These are phyloP conservation scores for Acleris holmiana DNA, from an alignment of 2,888 invertebrate genomes.

Conservation along the genomic window DNA sequence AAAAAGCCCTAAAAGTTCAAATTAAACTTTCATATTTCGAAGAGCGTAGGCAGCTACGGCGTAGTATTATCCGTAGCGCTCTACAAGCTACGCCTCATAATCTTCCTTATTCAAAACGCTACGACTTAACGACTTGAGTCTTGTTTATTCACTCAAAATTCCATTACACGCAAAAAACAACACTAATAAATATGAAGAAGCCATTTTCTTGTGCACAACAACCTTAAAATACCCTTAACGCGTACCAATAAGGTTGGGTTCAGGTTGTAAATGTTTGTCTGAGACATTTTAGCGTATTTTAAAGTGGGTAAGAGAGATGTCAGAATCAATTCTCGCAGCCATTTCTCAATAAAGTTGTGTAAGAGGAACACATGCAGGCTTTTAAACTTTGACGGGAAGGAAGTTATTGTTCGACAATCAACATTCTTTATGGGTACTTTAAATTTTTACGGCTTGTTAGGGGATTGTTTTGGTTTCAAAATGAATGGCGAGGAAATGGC, in stretches of 20 bases:
- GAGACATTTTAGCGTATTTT: slow-evolving; percentile 69
- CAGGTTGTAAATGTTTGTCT: slow-evolving; percentile 32
- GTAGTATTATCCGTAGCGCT: slow-evolving; percentile 11
- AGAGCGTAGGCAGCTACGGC: slow-evolving; percentile 14
- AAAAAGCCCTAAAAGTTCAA: no score
- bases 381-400: slow-evolving; percentile 74
- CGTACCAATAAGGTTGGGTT: slow-evolving; percentile 37
- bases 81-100: slow-evolving; percentile 15
- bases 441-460: not conserved
- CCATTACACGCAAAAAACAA: slow-evolving; percentile 79
- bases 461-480: not conserved
- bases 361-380: slow-evolving; percentile 66
- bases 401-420: slow-evolving; percentile 27
- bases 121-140: slow-evolving; percentile 48
- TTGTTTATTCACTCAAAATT: slow-evolving; percentile 81
- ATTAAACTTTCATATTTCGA: not conserved
- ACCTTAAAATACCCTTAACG: slow-evolving; percentile 41
- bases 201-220: slow-evolving; percentile 58
- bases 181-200: slow-evolving; percentile 76
- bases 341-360: slow-evolving; percentile 79
- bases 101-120: slow-evolving; percentile 33
- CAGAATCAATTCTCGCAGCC: slow-evolving; percentile 78
- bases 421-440: slow-evolving; percentile 22
- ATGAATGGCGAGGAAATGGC: not conserved
- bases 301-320: slow-evolving; percentile 70